These are phyloP conservation scores for Paradoxurus hermaphroditus DNA, from an alignment of 2,113 vertebrate species.

Conservation along the genomic window DNA sequence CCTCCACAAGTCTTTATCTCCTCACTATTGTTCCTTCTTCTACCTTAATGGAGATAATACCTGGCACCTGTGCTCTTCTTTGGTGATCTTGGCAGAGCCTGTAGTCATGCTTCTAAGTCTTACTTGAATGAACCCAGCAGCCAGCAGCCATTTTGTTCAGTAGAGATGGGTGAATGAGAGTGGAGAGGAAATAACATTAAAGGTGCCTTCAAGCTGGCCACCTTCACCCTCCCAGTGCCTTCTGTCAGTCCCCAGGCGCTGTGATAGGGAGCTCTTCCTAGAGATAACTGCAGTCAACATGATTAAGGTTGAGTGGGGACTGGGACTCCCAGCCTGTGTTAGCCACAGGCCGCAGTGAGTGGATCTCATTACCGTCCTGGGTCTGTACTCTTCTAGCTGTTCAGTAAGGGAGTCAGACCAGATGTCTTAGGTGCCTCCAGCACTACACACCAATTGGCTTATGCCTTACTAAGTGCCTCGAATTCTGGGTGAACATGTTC, in stretches of 20 bases:
- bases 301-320: not conserved
- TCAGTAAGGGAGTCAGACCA: not conserved
- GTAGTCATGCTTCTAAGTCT: not conserved
- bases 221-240: not conserved
- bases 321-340: not conserved
- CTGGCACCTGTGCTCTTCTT: not conserved
- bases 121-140: not conserved
- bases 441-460: not conserved
- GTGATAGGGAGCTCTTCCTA: not conserved
- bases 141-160: not conserved
- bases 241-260: not conserved
- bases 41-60: not conserved
- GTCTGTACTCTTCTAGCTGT: too few species aligned
- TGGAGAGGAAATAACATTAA: too few species aligned
- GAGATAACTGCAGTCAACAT: not conserved
- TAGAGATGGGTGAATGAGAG: not conserved
- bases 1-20: not conserved
- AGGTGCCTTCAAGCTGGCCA: not conserved
- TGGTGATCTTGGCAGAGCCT: not conserved
- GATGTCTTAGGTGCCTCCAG: not conserved
- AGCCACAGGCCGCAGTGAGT: not conserved
- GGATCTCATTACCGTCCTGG: too few species aligned
- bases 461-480: not conserved
- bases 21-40: not conserved
- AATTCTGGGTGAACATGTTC: too few species aligned